Conservation (phyloP, 2,113 vertebrate genomes). For the Halcyon senegalensis region DNA sequence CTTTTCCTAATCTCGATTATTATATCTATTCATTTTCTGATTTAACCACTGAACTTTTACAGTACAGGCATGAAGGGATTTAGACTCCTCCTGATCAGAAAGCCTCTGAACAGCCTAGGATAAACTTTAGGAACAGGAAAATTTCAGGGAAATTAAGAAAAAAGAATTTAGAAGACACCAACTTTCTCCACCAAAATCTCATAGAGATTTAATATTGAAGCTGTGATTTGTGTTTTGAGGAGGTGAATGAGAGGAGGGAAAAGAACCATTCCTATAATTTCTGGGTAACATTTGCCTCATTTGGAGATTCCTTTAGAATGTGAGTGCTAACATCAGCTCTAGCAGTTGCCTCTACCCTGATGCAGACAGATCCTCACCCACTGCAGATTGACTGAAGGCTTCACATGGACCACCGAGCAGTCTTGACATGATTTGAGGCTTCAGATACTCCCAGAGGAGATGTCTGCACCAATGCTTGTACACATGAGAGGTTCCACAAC, state of each 20-base stretch:
- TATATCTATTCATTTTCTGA: neutral
- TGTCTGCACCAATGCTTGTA: fast-evolving
- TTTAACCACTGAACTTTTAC: neutral
- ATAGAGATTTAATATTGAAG: neutral
- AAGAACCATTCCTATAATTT: neutral
- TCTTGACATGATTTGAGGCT: neutral
- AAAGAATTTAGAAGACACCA: neutral
- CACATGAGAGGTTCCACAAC: neutral
- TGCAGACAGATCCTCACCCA: neutral
- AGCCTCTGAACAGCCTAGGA: neutral
- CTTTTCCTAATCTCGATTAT: neutral
- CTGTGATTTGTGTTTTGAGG: neutral
- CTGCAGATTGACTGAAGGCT: neutral
- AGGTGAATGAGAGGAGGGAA: neutral
- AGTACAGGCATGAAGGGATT: neutral
- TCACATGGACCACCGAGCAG: neutral
- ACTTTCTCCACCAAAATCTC: neutral
- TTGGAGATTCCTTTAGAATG: neutral
- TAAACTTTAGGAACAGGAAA: neutral
- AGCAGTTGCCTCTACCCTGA: neutral
- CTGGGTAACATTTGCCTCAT: neutral
- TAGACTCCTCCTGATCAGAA: neutral
- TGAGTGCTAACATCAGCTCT: neutral
- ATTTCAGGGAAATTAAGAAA: neutral
- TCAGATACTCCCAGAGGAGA: neutral